Percentiles rank a stretch among this genome's conserved stretches.
Conservation (phyloP, 2,888 invertebrate genomes). For the Keiferia lycopersicella region DNA sequence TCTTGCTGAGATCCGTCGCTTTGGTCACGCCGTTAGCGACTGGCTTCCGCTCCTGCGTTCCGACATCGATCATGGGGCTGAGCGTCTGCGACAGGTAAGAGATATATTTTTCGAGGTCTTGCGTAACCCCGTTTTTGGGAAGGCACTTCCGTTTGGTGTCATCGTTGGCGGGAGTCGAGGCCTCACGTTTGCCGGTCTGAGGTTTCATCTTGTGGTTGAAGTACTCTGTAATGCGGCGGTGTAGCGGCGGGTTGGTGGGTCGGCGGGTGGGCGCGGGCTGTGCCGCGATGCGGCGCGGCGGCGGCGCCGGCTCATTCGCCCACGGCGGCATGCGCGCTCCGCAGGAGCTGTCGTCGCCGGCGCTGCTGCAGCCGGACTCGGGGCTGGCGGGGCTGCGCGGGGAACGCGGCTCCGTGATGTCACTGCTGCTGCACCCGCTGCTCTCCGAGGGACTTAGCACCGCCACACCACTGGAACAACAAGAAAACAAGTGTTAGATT, state of each 20-base stretch:
- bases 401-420: slow-evolving; percentile 93
- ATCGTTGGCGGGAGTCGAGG: slow-evolving; percentile 49
- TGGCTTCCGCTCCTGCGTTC: slow-evolving; percentile 54
- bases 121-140: slow-evolving; percentile 71
- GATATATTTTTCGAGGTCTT: slow-evolving; percentile 76
- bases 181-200: slow-evolving; percentile 77
- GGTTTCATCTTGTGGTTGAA: slow-evolving; percentile 92
- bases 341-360: slow-evolving; percentile 67
- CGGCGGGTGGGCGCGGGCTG: slow-evolving; percentile 63
- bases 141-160: slow-evolving; percentile 74
- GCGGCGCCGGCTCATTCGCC: slow-evolving; percentile 75
- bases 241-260: slow-evolving; percentile 67
- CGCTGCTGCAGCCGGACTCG: slow-evolving; percentile 68
- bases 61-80: slow-evolving; percentile 70
- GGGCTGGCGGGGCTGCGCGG: slow-evolving; percentile 88
- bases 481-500: slow-evolving; percentile 35
- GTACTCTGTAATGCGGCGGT: slow-evolving; percentile 92
- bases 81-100: slow-evolving; percentile 75
- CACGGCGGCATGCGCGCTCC: slow-evolving; percentile 77
- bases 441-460: slow-evolving; percentile 89
- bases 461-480: slow-evolving; percentile 90
- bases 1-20: slow-evolving; percentile 54
- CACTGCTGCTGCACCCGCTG: slow-evolving; percentile 86
- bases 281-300: slow-evolving; percentile 70
- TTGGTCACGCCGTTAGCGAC: slow-evolving; percentile 48